Evolutionary conservation across 1,140 invertebrate genomes (phyloP).

Genomic region (Trichoplusia ni): DNA sequence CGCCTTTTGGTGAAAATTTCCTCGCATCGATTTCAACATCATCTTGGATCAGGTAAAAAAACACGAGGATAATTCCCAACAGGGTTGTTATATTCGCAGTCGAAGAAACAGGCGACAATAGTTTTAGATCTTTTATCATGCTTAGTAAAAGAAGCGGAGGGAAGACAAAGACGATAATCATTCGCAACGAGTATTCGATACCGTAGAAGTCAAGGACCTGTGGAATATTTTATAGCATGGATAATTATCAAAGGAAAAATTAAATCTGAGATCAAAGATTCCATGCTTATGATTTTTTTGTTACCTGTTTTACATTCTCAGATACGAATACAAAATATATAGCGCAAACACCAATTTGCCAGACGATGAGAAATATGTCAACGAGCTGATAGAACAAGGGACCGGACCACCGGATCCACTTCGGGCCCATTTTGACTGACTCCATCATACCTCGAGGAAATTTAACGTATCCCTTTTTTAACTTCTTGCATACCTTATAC

Average conservation of each 20-base stretch:
- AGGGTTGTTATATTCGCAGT: constrained; percentile 87
- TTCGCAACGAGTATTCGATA: constrained; percentile 60
- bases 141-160: constrained; percentile 87
- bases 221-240: too few relatives aligned
- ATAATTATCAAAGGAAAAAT: too few relatives aligned
- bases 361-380: constrained; percentile 86
- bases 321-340: constrained; percentile 93
- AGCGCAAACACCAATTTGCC: constrained; percentile 93
- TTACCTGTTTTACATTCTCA: constrained; percentile 86
- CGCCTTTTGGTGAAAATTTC: constrained; percentile 64
- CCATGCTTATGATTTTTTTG: constrained; percentile 35
- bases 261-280: too few relatives aligned
- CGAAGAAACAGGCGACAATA: constrained; percentile 87
- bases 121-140: constrained; percentile 87
- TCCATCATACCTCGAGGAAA: constrained; percentile 84
- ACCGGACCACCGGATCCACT: constrained; percentile 72
- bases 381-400: constrained; percentile 79
- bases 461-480: constrained; percentile 83
- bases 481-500: constrained; percentile 86
- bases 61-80: constrained; percentile 85
- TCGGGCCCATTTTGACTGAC: constrained; percentile 83
- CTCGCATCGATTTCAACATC: constrained; percentile 77
- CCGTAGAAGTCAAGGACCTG: constrained; percentile 49
- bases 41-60: constrained; percentile 86
- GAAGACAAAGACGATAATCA: constrained; percentile 85